Evolutionary conservation across 2,888 invertebrate genomes (phyloP).

Genomic region (Anthrax anthrax): DNA sequence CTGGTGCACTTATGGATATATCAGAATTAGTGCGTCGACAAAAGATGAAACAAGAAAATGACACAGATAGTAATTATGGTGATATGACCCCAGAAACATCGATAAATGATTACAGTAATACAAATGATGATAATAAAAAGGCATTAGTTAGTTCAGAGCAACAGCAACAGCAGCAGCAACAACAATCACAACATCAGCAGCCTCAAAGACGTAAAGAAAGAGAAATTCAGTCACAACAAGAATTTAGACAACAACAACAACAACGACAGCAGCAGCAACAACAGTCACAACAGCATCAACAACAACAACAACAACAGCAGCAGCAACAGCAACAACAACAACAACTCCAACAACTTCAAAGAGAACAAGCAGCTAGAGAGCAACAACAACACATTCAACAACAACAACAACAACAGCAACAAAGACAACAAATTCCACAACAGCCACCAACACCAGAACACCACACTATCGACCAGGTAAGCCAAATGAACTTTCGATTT

Average conservation of each 20-base stretch:
- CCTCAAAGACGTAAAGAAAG: slow-evolving; percentile 1
- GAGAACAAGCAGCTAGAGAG: slow-evolving; percentile 15
- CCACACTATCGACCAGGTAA: slow-evolving; percentile 31
- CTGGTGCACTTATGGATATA: slow-evolving; percentile 34
- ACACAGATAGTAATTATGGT: slow-evolving; percentile 6
- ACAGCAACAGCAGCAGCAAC: slow-evolving; percentile 8
- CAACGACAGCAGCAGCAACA: slow-evolving; percentile 17
- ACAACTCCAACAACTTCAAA: slow-evolving; percentile 15
- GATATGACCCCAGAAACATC: slow-evolving; percentile 7
- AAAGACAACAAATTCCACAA: slow-evolving; percentile 21
- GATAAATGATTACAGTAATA: slow-evolving; percentile 6
- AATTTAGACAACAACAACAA: slow-evolving; percentile 12
- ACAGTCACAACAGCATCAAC: slow-evolving; percentile 18
- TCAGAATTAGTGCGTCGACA: slow-evolving; percentile 30
- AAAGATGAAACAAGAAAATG: slow-evolving; percentile 23
- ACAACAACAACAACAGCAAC: slow-evolving; percentile 18
- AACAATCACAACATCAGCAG: slow-evolving; percentile 9
- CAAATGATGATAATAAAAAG: slow-evolving; percentile 2
- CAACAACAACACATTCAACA: background rate
- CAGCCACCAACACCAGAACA: slow-evolving; percentile 27
- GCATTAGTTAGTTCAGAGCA: slow-evolving; percentile 4
- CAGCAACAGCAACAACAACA: slow-evolving; percentile 19
- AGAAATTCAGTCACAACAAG: slow-evolving; percentile 1
- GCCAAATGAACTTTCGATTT: too few relatives aligned
- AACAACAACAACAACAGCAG: slow-evolving; percentile 17